Evolutionary conservation across 1,140 invertebrate species (phyloP).

Genomic region (Brachionus paranguensis): DNA sequence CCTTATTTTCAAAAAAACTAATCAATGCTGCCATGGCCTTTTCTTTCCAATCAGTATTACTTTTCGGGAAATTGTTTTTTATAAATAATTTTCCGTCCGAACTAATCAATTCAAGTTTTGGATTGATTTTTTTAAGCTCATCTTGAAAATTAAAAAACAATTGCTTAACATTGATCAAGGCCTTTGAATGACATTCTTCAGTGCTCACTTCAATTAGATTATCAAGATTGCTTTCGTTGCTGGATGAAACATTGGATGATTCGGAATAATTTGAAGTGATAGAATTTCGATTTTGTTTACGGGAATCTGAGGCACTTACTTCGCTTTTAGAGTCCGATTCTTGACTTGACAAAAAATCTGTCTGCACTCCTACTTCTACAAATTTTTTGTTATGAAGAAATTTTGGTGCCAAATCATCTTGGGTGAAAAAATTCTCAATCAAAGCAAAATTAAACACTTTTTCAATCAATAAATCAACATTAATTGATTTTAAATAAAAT

Average conservation of each 20-base stretch:
- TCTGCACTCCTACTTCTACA: neutral
- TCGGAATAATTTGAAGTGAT: neutral
- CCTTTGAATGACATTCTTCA: neutral
- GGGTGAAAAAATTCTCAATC: neutral
- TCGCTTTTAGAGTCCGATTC: neutral
- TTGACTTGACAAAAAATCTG: neutral
- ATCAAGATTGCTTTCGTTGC: neutral
- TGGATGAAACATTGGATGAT: neutral
- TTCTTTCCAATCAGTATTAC: neutral
- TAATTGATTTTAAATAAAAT: neutral
- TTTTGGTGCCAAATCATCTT: neutral
- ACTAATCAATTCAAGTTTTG: neutral
- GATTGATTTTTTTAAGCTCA: neutral
- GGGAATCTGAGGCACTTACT: neutral
- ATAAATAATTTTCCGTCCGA: neutral
- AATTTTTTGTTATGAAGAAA: neutral
- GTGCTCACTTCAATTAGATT: neutral
- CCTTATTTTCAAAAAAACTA: neutral
- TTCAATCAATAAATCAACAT: neutral
- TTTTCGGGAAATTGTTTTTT: neutral
- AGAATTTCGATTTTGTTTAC: neutral
- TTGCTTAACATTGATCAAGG: neutral
- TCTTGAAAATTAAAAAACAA: conserved; percentile 12
- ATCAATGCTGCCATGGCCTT: neutral
- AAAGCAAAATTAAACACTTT: neutral